A percentile compares a stretch with the other conserved stretches of the same genome.
These are phyloP conservation scores for Eurytoma adleriae DNA, from an alignment of 2,888 invertebrate genomes.

Conservation along the genomic window DNA sequence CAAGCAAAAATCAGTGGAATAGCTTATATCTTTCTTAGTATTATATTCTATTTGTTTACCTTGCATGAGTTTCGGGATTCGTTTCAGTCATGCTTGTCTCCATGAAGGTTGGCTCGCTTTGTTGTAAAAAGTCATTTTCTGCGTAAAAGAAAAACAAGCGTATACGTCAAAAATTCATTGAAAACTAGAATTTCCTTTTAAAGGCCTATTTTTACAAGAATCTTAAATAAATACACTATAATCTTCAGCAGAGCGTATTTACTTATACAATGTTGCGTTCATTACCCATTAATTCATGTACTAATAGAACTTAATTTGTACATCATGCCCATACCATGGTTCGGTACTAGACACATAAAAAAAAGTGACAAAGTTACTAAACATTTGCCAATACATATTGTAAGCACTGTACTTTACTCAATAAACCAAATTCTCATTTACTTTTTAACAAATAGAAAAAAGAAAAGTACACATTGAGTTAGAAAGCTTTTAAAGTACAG, in stretches of 20 bases:
- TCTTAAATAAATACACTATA: slow-evolving; percentile 12
- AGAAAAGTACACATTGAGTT: slow-evolving; percentile 8
- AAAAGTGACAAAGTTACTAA: slow-evolving; percentile 69
- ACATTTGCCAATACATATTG: slow-evolving; percentile 69
- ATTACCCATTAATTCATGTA: slow-evolving; percentile 4
- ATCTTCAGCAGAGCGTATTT: not conserved
- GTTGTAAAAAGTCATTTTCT: slow-evolving; percentile 81
- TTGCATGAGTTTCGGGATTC: slow-evolving; percentile 78
- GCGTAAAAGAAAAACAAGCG: slow-evolving; percentile 66
- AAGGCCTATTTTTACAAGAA: slow-evolving; percentile 32
- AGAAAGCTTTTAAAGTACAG: slow-evolving; percentile 43
- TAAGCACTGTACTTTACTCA: slow-evolving; percentile 65
- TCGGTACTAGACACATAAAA: slow-evolving; percentile 74
- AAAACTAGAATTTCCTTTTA: not conserved
- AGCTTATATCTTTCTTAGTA: not conserved
- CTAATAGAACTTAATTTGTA: slow-evolving; percentile 65
- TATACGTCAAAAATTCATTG: not conserved
- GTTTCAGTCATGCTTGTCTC: slow-evolving; percentile 77
- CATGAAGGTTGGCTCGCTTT: slow-evolving; percentile 78
- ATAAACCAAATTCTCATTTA: slow-evolving; percentile 63
- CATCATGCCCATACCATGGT: slow-evolving; percentile 74
- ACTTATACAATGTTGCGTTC: not conserved
- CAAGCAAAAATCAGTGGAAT: too few relatives aligned
- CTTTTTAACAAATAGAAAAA: slow-evolving; percentile 26
- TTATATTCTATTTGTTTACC: slow-evolving; percentile 68